Percentiles rank a stretch among this genome's conserved stretches.
Evolutionary conservation across 2,888 invertebrate genomes (phyloP).

Genomic region (Latrodectus hesperus): DNA sequence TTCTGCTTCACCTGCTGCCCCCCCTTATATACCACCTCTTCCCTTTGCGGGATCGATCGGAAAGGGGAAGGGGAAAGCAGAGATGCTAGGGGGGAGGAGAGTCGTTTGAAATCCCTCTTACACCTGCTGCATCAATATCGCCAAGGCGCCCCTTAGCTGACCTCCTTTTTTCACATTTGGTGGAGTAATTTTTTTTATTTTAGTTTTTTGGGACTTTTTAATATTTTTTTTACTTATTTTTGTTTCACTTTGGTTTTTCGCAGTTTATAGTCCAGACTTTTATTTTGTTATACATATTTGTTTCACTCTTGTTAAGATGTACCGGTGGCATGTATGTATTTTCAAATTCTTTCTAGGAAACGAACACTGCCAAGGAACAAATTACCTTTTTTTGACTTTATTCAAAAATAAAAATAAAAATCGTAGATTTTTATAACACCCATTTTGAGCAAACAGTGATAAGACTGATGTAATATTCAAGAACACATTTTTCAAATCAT

Average conservation of each 20-base stretch:
- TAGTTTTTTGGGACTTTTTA: not conserved
- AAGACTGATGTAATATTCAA: no score
- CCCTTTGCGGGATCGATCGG: slow-evolving; percentile 33
- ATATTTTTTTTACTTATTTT: slow-evolving; percentile 25
- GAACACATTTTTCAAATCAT: no score
- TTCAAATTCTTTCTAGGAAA: no score
- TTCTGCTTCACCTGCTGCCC: slow-evolving; percentile 65
- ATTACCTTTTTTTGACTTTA: no score
- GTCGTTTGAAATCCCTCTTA: slow-evolving; percentile 62
- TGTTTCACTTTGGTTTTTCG: slow-evolving; percentile 15
- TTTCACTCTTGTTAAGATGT: no score
- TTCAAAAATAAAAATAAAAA: no score
- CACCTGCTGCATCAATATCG: slow-evolving; percentile 70
- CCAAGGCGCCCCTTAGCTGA: slow-evolving; percentile 57
- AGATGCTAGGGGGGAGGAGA: slow-evolving; percentile 11
- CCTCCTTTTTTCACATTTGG: slow-evolving; percentile 65
- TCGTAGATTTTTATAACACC: no score
- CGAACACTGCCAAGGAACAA: no score
- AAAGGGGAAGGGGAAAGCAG: slow-evolving; percentile 1
- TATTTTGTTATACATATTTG: not conserved
- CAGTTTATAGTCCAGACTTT: not conserved
- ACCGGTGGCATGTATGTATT: no score
- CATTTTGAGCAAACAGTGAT: no score
- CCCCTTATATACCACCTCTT: not conserved
- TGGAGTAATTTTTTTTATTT: slow-evolving; percentile 39